Conservation (phyloP, 1,140 invertebrate species). For the Drosophila biarmipes region DNA sequence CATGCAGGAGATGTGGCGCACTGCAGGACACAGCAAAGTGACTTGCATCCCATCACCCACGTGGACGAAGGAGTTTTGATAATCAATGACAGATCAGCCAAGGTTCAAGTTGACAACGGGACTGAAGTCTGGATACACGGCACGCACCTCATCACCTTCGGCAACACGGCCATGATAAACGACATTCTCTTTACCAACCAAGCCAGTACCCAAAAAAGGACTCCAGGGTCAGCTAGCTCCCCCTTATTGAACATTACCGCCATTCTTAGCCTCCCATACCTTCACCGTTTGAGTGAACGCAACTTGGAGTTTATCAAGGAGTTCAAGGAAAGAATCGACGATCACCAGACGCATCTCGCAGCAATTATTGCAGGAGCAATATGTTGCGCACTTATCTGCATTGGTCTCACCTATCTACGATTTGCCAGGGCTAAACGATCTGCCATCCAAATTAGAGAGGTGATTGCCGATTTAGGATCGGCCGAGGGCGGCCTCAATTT, state of each 20-base stretch:
- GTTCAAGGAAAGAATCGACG: no score
- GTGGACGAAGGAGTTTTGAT: conserved; percentile 5
- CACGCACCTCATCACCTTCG: conserved; percentile 27
- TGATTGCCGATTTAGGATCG: no score
- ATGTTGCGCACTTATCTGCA: no score
- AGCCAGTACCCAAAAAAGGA: not conserved
- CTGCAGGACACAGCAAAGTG: conserved; percentile 19
- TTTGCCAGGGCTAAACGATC: no score
- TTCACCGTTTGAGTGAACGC: conserved; percentile 4
- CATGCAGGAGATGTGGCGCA: not conserved
- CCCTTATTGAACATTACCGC: conserved; percentile 7
- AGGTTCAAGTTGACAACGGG: conserved; percentile 23
- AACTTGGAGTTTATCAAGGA: conserved; percentile 9
- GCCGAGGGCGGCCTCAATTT: no score
- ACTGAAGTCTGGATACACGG: conserved; percentile 15
- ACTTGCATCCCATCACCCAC: not conserved
- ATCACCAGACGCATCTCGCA: no score
- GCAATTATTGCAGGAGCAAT: no score
- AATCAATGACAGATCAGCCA: conserved; percentile 15
- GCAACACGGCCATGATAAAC: conserved; percentile 25
- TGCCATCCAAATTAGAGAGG: no score
- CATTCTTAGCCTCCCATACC: not conserved
- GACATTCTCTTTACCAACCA: conserved; percentile 8
- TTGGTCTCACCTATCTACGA: no score
- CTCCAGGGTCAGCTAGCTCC: not conserved